These are phyloP conservation scores for Hypocryptadius cinnamomeus DNA, from an alignment of 2,113 vertebrate species.

Conservation along the genomic window DNA sequence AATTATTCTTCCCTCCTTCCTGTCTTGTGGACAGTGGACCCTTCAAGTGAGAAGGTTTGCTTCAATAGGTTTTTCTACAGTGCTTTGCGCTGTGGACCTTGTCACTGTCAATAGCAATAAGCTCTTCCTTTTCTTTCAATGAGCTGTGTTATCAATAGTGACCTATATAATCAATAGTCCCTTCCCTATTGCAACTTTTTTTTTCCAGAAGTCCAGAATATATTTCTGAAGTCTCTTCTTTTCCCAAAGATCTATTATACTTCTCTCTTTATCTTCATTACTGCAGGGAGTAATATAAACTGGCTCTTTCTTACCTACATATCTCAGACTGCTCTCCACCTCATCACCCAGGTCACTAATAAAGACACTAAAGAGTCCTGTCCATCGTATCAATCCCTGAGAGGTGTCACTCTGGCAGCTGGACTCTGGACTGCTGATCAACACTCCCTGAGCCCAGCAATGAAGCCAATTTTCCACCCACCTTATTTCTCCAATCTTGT, in stretches of 20 bases:
- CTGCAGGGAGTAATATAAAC: not conserved
- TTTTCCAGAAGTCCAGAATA: not conserved
- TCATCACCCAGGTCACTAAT: not conserved
- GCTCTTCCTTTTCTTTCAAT: not conserved
- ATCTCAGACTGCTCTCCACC: not conserved
- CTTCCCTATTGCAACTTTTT: not conserved
- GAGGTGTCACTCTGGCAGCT: not conserved
- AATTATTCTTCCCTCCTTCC: not conserved
- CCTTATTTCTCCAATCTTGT: not conserved
- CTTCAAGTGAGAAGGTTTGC: not conserved
- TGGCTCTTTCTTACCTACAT: not conserved
- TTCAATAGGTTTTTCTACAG: not conserved
- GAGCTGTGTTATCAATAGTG: not conserved
- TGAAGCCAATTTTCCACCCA: not conserved
- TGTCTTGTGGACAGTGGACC: not conserved
- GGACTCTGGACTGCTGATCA: not conserved
- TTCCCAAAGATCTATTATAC: not conserved
- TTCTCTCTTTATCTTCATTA: not conserved
- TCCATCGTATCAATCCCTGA: accelerated
- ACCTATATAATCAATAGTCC: not conserved
- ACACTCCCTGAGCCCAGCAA: not conserved
- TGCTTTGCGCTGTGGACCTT: not conserved
- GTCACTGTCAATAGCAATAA: not conserved
- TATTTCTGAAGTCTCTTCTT: not conserved
- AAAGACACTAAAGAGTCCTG: not conserved